Percentiles rank a stretch among this genome's conserved stretches.
These are phyloP conservation scores for Stenurella melanura DNA, from an alignment of 2,888 invertebrate genomes.

Conservation along the genomic window DNA sequence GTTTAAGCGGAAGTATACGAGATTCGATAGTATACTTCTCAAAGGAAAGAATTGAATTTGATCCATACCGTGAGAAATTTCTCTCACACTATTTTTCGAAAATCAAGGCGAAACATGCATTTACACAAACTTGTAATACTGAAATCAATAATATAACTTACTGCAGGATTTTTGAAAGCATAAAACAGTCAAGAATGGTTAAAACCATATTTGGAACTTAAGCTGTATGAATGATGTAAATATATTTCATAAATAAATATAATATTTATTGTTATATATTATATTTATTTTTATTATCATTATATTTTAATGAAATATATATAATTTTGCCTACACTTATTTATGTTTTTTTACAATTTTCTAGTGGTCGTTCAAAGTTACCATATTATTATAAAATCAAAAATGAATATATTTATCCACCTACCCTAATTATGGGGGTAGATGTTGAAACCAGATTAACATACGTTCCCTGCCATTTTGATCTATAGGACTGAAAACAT, in stretches of 20 bases:
- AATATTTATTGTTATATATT: no score
- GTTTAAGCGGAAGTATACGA: not conserved
- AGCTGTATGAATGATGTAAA: constrained; percentile 8
- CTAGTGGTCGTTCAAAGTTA: no score
- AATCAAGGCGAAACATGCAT: constrained; percentile 8
- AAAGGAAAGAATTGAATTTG: not conserved
- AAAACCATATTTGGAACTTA: not conserved
- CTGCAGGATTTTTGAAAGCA: not conserved
- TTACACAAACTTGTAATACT: constrained; percentile 10
- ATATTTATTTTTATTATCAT: no score
- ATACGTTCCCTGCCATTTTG: no score
- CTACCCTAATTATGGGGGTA: no score
- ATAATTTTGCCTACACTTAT: not conserved
- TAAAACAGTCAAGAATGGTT: not conserved
- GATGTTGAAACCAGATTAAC: no score
- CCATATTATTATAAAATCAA: no score
- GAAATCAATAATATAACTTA: not conserved
- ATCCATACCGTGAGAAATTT: not conserved
- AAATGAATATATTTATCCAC: no score
- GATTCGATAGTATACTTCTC: not conserved
- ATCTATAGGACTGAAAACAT: no score
- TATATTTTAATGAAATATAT: not conserved
- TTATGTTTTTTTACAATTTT: no score
- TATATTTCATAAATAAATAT: no score
- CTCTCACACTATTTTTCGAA: not conserved